A percentile compares a stretch with the other conserved stretches of the same genome.
These are phyloP conservation scores for Notolepis coatsorum DNA, from an alignment of 2,797 vertebrate genomes.

Conservation along the genomic window DNA sequence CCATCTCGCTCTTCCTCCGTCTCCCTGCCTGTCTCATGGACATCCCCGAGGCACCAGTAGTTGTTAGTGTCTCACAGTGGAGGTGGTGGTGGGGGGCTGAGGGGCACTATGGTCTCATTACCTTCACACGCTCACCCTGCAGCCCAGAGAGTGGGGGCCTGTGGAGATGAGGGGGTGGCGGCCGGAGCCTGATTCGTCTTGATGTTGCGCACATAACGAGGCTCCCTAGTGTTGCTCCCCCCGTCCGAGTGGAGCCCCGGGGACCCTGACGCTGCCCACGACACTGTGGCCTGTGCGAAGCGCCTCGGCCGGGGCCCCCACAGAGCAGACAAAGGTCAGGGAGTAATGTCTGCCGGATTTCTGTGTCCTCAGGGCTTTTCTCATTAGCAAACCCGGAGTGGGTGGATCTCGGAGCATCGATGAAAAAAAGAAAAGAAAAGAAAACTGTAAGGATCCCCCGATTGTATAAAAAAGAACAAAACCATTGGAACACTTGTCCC, in stretches of 20 bases:
- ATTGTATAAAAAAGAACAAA: slow-evolving; percentile 47
- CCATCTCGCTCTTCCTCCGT: slow-evolving; percentile 6
- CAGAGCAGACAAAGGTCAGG: slow-evolving; percentile 72
- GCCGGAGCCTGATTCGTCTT: slow-evolving; percentile 76
- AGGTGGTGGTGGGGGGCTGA: slow-evolving; percentile 66
- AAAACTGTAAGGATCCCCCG: slow-evolving; percentile 54
- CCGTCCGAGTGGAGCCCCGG: slow-evolving; percentile 51
- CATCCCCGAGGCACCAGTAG: slow-evolving; percentile 74
- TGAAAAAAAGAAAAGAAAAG: slow-evolving; percentile 37
- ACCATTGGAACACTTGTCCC: slow-evolving; percentile 27
- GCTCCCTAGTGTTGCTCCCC: slow-evolving; percentile 66
- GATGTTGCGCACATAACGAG: slow-evolving; percentile 77
- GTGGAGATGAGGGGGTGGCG: slow-evolving; percentile 60
- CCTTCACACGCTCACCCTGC: slow-evolving; percentile 65
- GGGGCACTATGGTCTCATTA: slow-evolving; percentile 75
- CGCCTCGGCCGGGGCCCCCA: slow-evolving; percentile 44
- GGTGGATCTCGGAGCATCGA: slow-evolving; percentile 70
- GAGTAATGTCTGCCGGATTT: slow-evolving; percentile 70
- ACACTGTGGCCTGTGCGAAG: slow-evolving; percentile 44
- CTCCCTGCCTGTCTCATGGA: slow-evolving; percentile 61
- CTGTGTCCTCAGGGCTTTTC: slow-evolving; percentile 69
- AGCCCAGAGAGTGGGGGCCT: slow-evolving; percentile 48
- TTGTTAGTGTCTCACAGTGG: slow-evolving; percentile 70
- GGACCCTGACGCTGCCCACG: slow-evolving; percentile 53
- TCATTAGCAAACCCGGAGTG: slow-evolving; percentile 67